Percentiles rank a stretch among this genome's conserved stretches.
Evolutionary conservation across 2,797 vertebrate genomes (phyloP).

Genomic region (Sebastolobus altivelis): DNA sequence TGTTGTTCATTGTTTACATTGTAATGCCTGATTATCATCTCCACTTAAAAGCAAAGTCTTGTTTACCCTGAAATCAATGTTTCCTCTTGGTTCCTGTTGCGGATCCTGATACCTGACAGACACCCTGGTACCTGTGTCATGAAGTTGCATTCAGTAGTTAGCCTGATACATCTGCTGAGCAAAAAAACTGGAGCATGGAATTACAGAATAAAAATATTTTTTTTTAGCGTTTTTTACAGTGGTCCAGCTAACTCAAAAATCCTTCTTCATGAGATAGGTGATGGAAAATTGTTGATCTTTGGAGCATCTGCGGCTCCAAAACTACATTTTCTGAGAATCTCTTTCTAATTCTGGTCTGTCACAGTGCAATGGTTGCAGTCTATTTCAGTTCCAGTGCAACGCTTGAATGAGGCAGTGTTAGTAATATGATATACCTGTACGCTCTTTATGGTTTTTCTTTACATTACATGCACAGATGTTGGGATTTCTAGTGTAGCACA

Average conservation of each 20-base stretch:
- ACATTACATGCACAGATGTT: slow-evolving; percentile 48
- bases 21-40: slow-evolving; percentile 69
- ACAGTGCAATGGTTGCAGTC: neutral
- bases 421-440: slow-evolving; percentile 32
- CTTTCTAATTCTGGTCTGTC: neutral
- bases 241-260: slow-evolving; percentile 26
- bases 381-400: slow-evolving; percentile 37
- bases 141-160: slow-evolving; percentile 1
- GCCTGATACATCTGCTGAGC: neutral
- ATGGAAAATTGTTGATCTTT: slow-evolving; percentile 7
- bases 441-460: slow-evolving; percentile 47
- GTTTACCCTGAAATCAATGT: slow-evolving; percentile 49
- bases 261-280: neutral
- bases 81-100: slow-evolving; percentile 49
- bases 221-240: slow-evolving; percentile 18
- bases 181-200: slow-evolving; percentile 17
- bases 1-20: slow-evolving; percentile 75
- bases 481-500: slow-evolving; percentile 52
- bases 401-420: slow-evolving; percentile 36
- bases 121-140: slow-evolving; percentile 12
- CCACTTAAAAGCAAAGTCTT: slow-evolving; percentile 57
- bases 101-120: slow-evolving; percentile 13
- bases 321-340: neutral
- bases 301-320: slow-evolving; percentile 7
- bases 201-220: slow-evolving; percentile 7